phyloP scores from a whole-genome alignment of 2,888 invertebrate genomes.

The Bedellia somnulentella region DNA sequence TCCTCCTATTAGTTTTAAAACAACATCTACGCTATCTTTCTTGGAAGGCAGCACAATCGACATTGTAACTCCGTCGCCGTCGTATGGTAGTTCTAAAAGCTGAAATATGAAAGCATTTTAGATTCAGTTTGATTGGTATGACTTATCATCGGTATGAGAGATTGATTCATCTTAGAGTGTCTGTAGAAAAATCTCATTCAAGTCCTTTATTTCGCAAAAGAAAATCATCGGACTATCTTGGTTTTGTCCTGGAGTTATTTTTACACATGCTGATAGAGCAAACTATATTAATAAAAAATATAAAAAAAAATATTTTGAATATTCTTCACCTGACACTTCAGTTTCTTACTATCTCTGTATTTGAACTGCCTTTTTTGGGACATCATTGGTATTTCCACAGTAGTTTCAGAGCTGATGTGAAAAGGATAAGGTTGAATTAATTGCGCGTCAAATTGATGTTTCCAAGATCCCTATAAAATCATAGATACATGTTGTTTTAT shows the following conservation, averaged over 20 bases:
- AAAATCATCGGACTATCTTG: no score
- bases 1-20: conserved; percentile 64
- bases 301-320: conserved; percentile 8
- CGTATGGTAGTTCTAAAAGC: conserved; percentile 75
- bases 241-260: no score
- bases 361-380: conserved; percentile 50
- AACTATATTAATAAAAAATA: no score
- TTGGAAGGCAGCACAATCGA: conserved; percentile 73
- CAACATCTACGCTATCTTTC: conserved; percentile 62
- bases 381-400: conserved; percentile 75
- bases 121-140: conserved; percentile 5
- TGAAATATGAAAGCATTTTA: conserved; percentile 18
- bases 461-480: conserved; percentile 70
- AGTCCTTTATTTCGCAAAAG: no score
- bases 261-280: no score
- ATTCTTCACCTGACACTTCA: conserved; percentile 43
- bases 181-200: no score
- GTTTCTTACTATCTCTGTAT: conserved; percentile 28
- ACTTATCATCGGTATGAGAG: background rate
- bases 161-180: no score
- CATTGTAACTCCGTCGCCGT: conserved; percentile 70
- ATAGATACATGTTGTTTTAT: no score
- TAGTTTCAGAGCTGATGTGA: conserved; percentile 51
- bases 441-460: conserved; percentile 61
- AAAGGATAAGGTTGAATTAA: conserved; percentile 66